These are phyloP conservation scores for Anguilla marmorata DNA, from an alignment of 2,797 vertebrate species.

Conservation along the genomic window DNA sequence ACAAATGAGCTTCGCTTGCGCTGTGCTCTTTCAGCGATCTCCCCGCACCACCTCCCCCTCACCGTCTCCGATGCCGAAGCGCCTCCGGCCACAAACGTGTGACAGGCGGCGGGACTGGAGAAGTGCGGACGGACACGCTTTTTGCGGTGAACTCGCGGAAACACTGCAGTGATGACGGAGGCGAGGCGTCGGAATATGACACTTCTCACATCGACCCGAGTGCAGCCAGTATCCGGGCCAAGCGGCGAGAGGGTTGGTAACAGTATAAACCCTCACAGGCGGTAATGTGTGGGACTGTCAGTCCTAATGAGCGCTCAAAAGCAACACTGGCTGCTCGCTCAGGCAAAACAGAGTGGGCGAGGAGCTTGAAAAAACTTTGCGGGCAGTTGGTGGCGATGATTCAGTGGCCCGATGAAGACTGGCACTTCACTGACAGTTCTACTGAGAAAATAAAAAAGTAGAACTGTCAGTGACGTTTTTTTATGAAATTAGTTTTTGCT, in stretches of 20 bases:
- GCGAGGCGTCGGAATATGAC: slow-evolving; percentile 61
- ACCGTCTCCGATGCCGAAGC: not conserved
- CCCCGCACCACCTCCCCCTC: not conserved
- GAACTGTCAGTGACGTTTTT: too few species aligned
- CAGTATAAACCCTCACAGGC: not conserved
- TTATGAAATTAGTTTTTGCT: not conserved
- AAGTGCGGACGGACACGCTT: slow-evolving; percentile 3
- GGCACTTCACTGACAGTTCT: not conserved
- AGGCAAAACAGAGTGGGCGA: not conserved
- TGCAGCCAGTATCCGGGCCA: slow-evolving; percentile 52
- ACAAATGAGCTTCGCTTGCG: slow-evolving; percentile 58
- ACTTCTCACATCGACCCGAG: slow-evolving; percentile 54
- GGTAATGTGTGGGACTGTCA: slow-evolving; percentile 70
- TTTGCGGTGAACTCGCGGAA: slow-evolving; percentile 50
- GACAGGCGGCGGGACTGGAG: not conserved
- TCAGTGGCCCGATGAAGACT: not conserved
- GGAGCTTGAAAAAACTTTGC: not conserved
- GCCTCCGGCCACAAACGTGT: not conserved
- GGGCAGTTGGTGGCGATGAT: not conserved
- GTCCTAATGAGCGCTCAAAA: slow-evolving; percentile 60
- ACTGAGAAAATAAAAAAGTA: not conserved
- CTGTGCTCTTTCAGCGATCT: not conserved
- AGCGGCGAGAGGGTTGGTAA: slow-evolving; percentile 53
- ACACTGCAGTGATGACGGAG: slow-evolving; percentile 54
- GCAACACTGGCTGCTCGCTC: slow-evolving; percentile 52